Evolutionary conservation across 2,113 vertebrate genomes (phyloP).

Genomic region (Delphinus delphis): DNA sequence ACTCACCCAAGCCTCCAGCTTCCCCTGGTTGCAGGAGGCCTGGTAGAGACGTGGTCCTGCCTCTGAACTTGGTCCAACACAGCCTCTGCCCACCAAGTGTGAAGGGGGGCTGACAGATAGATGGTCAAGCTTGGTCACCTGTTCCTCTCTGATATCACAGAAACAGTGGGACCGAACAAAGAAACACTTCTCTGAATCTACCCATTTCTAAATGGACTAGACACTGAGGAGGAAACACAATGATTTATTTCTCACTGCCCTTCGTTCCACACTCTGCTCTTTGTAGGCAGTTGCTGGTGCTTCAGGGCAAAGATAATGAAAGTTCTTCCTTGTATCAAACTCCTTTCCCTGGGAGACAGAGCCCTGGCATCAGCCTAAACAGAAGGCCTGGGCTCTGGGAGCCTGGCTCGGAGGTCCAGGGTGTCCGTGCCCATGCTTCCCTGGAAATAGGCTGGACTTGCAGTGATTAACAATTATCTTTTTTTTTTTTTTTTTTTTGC

Average conservation of each 20-base stretch:
- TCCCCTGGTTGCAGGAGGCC: neutral
- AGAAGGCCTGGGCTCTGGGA: neutral
- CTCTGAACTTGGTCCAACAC: neutral
- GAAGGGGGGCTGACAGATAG: neutral
- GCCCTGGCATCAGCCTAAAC: neutral
- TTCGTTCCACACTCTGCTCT: neutral
- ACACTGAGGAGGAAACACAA: fast-evolving
- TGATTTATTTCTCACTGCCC: neutral
- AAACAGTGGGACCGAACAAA: neutral
- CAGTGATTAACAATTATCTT: neutral
- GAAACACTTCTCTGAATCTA: neutral
- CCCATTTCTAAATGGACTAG: neutral
- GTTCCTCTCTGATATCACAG: neutral
- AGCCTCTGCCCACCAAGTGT: neutral
- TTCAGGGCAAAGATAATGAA: neutral
- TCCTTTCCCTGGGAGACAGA: neutral
- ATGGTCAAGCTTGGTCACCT: neutral
- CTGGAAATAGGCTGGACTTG: neutral
- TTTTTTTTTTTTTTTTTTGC: too few species aligned
- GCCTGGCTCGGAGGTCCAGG: neutral
- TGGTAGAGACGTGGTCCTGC: neutral
- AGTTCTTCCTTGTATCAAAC: neutral
- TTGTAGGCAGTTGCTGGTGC: neutral
- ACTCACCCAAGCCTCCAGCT: neutral
- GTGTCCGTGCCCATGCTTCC: neutral